Base-by-base conservation (phyloP, 2,113 vertebrate genomes). In the Campylomormyrus tamandua region DNA sequence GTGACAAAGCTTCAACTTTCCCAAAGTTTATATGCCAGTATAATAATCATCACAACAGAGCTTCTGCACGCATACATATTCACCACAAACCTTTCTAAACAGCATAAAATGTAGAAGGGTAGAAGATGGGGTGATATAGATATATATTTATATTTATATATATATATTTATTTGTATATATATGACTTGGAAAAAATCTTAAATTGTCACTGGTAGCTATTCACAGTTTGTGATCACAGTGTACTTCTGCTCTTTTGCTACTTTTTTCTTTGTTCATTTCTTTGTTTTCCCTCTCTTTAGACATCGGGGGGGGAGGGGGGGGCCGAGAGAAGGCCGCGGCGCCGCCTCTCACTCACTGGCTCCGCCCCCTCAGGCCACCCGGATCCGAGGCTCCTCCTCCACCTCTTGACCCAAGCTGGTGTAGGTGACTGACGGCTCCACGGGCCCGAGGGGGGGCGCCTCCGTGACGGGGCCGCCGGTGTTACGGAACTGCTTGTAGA, bases 401-500 rank as follows among this genome's bases (percentile, higher is more conserved):
- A 94, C 96, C 93, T 97, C 97, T 90, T 97, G 96, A 87, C 97
- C 96, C 93, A 98, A 95, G 92, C 97, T 97, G 95, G 96, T 98
- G 93, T 98, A 99, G 56, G 97, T 98, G 90, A 99, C 98, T 0
- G 97, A 97, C 86, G 98, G 98, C 92, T 99, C 98, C 95, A 96
- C 93, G 88, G 96, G 96, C 49, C 96, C 92, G 0, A 93, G 91
- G 45, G 94, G 92, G 74, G 96, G 95, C 42, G 95, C 95, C 93
- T 98, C 96, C 50, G 94, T 92, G 21, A 95, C 94, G n/a, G 96
- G 96, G 92, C 96, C 96, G 0, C 96, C 96, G n/a, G 96, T 95
- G 66, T 99, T 98, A 90, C 97, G 97, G 88, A 99, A 98, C 94
- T 98, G 98, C 96, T 98, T 99, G 95, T 99, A 99, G 90, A 99